Evolutionary conservation across 2,797 vertebrate species (phyloP), one percentile per base, ranked within the genome.

Genomic region (Rhinella marina): DNA sequence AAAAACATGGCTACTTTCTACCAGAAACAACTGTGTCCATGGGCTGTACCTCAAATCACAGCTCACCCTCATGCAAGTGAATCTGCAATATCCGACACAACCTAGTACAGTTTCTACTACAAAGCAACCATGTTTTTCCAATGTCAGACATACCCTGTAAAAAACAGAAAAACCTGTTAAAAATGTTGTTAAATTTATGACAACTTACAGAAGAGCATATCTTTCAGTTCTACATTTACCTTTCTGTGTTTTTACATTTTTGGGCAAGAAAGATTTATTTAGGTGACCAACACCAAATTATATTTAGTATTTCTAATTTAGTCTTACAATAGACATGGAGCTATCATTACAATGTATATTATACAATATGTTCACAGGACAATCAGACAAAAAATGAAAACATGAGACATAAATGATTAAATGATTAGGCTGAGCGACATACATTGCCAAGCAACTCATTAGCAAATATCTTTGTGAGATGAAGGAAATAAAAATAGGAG

Each of bases 371-470:
- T 23, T 70, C 90, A 87, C 89, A 89, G n/a, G 88, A 88, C 85
- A 92, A 21, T 82, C 81, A 41, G 86, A 91, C 57, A 87, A 88
- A 78, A 82, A 90, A 91, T 92, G 88, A 91, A 92, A 86, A 89
- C 82, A 84, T 89, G 81, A 78, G 75, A 89, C 81, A n/a, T 50
- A 32, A 86, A 70, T 90, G 91, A 85, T 62, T 85, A 77, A 64
- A 87, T 87, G 86, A 90, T 92, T 91, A 91, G 92, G 79, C 27
- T 76, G 56, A 75, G 76, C 91, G 68, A 86, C 70, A 90, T 59
- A 82, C 66, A 91, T 91, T 84, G 92, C 85, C 90, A 92, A 91
- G 83, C 88, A 91, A 81, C 68, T 86, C 87, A 90, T 89, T 14
- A 54, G 62, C 88, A 88, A 91, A 90, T 91, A 70, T 87, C 32